Conservation (phyloP, 2,113 vertebrate species). For the Notiomystis cincta region DNA sequence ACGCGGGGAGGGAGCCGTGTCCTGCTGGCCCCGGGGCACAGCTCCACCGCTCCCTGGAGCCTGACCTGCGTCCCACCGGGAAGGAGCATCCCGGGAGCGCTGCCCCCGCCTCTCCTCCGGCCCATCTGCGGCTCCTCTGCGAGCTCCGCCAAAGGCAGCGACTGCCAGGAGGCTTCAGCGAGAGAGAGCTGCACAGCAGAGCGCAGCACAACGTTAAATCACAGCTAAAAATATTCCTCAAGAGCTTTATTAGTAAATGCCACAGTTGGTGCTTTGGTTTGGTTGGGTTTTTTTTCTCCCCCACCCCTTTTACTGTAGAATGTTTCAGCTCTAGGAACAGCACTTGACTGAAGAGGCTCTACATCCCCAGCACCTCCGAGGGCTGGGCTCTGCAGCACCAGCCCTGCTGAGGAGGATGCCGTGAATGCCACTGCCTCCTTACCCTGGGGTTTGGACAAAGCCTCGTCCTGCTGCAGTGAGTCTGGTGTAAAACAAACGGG, state of each 20-base stretch:
- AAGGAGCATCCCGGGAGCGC: neutral
- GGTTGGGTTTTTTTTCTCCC: accelerated
- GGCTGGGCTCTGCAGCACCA: neutral
- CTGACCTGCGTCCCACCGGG: neutral
- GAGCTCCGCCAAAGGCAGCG: neutral
- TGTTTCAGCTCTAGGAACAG: neutral
- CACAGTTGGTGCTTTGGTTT: neutral
- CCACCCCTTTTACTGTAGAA: neutral
- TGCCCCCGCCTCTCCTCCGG: neutral
- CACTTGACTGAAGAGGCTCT: neutral
- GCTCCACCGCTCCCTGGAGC: accelerated
- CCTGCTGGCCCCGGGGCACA: neutral
- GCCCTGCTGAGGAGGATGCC: neutral
- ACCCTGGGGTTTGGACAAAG: neutral
- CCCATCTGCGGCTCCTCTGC: neutral
- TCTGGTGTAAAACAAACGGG: neutral
- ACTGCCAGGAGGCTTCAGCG: neutral
- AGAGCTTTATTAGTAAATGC: constrained; percentile 25
- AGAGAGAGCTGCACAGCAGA: neutral
- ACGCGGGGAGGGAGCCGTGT: neutral
- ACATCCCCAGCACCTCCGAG: neutral
- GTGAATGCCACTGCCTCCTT: neutral
- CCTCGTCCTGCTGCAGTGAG: accelerated
- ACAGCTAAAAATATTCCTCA: constrained; percentile 10
- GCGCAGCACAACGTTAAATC: neutral